phyloP scores from a whole-genome alignment of 1,140 invertebrate genomes.

The Lepidurus packardi region DNA sequence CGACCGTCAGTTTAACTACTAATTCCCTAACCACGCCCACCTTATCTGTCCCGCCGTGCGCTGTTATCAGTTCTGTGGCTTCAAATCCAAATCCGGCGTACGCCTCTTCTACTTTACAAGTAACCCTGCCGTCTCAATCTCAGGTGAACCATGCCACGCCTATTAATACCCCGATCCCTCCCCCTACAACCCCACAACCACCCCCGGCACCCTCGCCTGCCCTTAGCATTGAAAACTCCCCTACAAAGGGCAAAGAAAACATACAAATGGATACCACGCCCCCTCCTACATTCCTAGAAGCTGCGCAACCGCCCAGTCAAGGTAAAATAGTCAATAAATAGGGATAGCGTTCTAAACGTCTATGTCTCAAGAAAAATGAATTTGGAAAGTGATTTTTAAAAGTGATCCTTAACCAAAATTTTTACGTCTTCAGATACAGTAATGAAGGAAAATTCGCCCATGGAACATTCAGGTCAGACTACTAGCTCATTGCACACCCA shows the following conservation, averaged over 20 bases:
- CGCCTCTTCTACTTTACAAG: not conserved
- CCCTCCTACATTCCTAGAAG: not conserved
- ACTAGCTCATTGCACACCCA: not conserved
- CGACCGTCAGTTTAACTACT: not conserved
- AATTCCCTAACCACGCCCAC: slow-evolving; percentile 14
- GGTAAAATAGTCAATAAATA: not conserved
- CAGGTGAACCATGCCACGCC: not conserved
- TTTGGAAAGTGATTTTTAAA: too few relatives aligned
- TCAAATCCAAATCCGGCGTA: not conserved
- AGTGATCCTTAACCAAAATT: not conserved
- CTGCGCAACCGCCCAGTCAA: not conserved
- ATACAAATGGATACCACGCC: not conserved
- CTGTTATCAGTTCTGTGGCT: not conserved
- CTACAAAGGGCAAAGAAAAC: not conserved
- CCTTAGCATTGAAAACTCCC: not conserved
- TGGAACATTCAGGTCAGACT: slow-evolving; percentile 6
- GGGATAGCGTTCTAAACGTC: too few relatives aligned
- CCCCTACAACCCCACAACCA: not conserved
- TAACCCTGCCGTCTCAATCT: not conserved
- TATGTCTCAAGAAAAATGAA: too few relatives aligned
- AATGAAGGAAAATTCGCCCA: not conserved
- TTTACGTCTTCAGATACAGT: not conserved
- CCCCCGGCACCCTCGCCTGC: not conserved
- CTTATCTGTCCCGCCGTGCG: not conserved
- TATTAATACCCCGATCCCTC: not conserved